These are phyloP conservation scores for Neopipo cinnamomea DNA, from an alignment of 2,113 vertebrate species.

Conservation along the genomic window DNA sequence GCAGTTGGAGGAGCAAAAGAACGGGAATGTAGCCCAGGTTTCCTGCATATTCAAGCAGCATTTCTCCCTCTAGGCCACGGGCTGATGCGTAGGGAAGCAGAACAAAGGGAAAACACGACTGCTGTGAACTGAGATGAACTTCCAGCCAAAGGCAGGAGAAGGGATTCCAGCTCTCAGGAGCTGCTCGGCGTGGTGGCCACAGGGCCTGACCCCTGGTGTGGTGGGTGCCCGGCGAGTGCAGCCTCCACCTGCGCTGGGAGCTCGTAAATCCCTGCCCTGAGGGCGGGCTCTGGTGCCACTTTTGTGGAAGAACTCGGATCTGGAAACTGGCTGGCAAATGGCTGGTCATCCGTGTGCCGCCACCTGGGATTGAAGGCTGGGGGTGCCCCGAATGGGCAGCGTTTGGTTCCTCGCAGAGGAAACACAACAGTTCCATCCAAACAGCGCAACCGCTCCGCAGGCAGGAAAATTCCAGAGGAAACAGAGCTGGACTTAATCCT, in stretches of 20 bases:
- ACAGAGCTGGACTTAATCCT: neutral
- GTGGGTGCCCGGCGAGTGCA: neutral
- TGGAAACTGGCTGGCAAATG: neutral
- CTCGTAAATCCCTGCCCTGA: neutral
- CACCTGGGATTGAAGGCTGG: neutral
- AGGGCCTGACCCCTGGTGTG: rapidly evolving
- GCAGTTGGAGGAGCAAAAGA: neutral
- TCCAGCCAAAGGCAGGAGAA: neutral
- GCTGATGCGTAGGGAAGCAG: neutral
- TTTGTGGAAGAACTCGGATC: neutral
- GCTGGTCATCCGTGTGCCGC: rapidly evolving
- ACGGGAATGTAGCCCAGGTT: slow-evolving; percentile 20
- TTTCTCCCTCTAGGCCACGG: slow-evolving; percentile 8
- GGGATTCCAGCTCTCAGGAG: neutral
- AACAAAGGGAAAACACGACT: slow-evolving; percentile 42
- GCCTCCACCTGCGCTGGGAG: rapidly evolving
- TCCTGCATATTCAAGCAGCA: neutral
- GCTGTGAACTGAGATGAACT: slow-evolving; percentile 56
- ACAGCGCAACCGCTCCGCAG: neutral
- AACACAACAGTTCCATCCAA: neutral
- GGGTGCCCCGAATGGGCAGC: neutral
- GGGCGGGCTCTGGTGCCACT: neutral
- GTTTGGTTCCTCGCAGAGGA: neutral
- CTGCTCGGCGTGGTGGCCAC: neutral
- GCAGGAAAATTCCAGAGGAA: neutral